Evolutionary conservation across 2,888 invertebrate species (phyloP), one percentile per base, ranked within the genome.

Genomic region (Ptychoptera albimana): DNA sequence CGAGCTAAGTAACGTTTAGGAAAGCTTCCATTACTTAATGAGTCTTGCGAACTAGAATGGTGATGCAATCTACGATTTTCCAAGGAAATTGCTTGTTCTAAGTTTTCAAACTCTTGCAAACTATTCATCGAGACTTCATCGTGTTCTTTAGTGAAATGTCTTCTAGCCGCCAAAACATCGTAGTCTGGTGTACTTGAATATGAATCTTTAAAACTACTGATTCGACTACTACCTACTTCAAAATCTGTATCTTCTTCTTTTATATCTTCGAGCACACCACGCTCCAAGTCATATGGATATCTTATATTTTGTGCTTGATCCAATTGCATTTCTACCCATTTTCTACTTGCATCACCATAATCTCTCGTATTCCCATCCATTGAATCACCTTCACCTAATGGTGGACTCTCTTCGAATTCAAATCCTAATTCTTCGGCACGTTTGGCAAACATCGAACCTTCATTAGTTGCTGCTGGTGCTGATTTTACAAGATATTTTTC

Each of bases 91-190:
- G 87, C 84, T 53, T 77, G 78, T 64, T 94, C 94, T 11, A 94
- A 67, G 50, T 82, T 82, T 68, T 94, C 94, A 68, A 94, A 94
- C 60, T 94, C 94, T 64, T 91, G 89, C 47, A 94, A 71, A 7
- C 93, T 93, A 50, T 83, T 88, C 63, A 93, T 80, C 1, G 93
- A 93, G 37, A 89, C 74, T 59, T 92, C 89, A 59, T 94, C 93
- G 57, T 86, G 84, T 53, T 93, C 91, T 51, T 80, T 78, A 4
- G 81, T 77, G 55, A 88, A 82, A 61, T 83, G 85, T 56, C 83
- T 81, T 56, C 83, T 76, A n/a, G 85, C 78, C 43, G 85, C 79
- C 46, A 88, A 64, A 52, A 85, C 79, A 64, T 91, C 89, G 53
- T 85, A 89, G 57, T 93, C 93, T 1, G 93, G 93, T 1, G 92